phyloP scores from a whole-genome alignment of 2,113 vertebrate genomes.

The Xenotilapia caudafasciata region DNA sequence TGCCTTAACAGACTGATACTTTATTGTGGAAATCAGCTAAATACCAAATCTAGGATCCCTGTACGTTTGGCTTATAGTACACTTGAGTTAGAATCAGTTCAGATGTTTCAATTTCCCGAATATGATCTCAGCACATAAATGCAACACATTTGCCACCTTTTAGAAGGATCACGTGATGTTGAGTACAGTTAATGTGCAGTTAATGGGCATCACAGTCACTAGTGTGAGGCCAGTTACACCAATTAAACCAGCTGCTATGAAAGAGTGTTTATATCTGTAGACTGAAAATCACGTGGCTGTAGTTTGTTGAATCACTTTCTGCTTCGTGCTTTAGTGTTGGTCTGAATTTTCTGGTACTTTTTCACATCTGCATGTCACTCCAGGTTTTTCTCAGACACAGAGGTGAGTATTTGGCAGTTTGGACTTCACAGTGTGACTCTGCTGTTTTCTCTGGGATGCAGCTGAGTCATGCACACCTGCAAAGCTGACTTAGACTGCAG shows the following conservation, averaged over 20 bases:
- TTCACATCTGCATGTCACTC: not conserved
- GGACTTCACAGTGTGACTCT: not conserved
- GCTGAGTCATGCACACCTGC: slow-evolving; percentile 5
- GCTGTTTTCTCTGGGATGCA: not conserved
- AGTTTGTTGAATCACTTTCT: not conserved
- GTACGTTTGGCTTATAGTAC: not conserved
- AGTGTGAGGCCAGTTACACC: not conserved
- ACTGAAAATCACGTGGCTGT: accelerated
- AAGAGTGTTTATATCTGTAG: not conserved
- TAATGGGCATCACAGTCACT: not conserved
- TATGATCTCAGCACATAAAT: not conserved
- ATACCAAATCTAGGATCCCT: not conserved
- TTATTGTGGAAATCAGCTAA: not conserved
- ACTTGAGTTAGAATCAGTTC: not conserved
- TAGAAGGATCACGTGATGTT: not conserved
- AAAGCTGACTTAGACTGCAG: not conserved
- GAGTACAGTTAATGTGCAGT: not conserved
- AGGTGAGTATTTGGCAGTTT: not conserved
- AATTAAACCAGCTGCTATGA: not conserved
- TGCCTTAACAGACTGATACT: not conserved
- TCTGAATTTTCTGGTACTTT: accelerated
- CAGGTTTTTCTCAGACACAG: not conserved
- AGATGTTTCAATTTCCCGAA: not conserved
- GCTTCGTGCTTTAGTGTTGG: not conserved
- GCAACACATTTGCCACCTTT: not conserved